phyloP scores from a whole-genome alignment of 2,888 invertebrate genomes.

The Nemurella pictetii region DNA sequence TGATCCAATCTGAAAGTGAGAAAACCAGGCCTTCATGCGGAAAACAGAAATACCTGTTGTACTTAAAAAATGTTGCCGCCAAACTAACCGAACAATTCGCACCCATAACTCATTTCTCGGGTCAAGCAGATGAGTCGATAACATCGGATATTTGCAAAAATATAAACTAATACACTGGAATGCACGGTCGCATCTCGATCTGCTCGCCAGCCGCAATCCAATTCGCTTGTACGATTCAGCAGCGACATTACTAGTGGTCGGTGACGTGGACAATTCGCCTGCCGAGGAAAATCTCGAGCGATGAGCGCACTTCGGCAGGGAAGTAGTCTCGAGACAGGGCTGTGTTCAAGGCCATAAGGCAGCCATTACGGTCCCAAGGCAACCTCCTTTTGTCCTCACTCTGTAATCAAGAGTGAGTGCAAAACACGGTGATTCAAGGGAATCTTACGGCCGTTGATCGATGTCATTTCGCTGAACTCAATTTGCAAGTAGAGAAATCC shows the following conservation, averaged over 20 bases:
- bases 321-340: slow-evolving; percentile 59
- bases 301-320: slow-evolving; percentile 55
- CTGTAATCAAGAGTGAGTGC: slow-evolving; percentile 52
- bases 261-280: slow-evolving; percentile 48
- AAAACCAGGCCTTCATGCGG: no score
- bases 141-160: no score
- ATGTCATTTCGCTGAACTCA: no score
- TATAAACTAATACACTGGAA: no score
- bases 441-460: no score
- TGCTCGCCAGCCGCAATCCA: background rate
- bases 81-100: no score
- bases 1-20: no score
- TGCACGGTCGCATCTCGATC: background rate
- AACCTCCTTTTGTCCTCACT: slow-evolving; percentile 69
- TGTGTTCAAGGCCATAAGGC: slow-evolving; percentile 61
- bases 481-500: background rate
- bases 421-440: background rate
- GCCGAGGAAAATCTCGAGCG: slow-evolving; percentile 58
- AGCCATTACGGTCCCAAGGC: slow-evolving; percentile 65
- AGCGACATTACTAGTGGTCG: background rate
- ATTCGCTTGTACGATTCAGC: background rate
- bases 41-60: no score
- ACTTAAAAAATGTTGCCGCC: no score
- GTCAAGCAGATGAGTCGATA: no score
- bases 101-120: no score